These are phyloP conservation scores for Eumerus sabulonum DNA, from an alignment of 2,888 invertebrate genomes.

Conservation along the genomic window DNA sequence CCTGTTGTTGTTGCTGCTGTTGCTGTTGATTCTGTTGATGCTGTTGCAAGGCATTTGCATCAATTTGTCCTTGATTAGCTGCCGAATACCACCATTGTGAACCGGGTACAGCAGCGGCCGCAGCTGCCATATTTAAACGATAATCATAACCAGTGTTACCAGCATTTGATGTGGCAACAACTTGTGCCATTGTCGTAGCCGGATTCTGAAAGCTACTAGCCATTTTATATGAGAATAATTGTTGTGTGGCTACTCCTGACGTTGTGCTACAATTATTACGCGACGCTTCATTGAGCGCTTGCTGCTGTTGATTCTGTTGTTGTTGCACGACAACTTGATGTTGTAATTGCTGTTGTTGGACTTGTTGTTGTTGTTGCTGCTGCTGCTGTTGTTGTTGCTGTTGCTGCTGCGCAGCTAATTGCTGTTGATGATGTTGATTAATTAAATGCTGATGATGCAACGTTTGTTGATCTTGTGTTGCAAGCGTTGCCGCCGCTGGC, in stretches of 20 bases:
- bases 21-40: conserved; percentile 80
- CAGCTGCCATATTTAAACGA: conserved; percentile 83
- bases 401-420: conserved; percentile 80
- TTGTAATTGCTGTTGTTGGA: conserved; percentile 79
- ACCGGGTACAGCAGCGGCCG: conserved; percentile 80
- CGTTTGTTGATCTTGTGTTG: conserved; percentile 80
- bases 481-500: conserved; percentile 80
- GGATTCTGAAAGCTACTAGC: conserved; percentile 89
- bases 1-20: conserved; percentile 80
- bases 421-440: conserved; percentile 81
- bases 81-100: conserved; percentile 90
- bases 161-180: conserved; percentile 82
- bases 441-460: conserved; percentile 80
- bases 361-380: conserved; percentile 75
- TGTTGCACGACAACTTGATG: conserved; percentile 79
- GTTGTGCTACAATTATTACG: conserved; percentile 82
- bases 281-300: conserved; percentile 80
- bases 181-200: conserved; percentile 84
- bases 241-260: conserved; percentile 83
- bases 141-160: conserved; percentile 86
- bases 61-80: conserved; percentile 80
- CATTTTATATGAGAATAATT: conserved; percentile 92
- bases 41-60: conserved; percentile 83
- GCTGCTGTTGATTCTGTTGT: conserved; percentile 79
- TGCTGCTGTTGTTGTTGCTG: conserved; percentile 79